These are phyloP conservation scores for Pseudolycoriella hygida DNA, from an alignment of 2,888 invertebrate genomes.

Conservation along the genomic window DNA sequence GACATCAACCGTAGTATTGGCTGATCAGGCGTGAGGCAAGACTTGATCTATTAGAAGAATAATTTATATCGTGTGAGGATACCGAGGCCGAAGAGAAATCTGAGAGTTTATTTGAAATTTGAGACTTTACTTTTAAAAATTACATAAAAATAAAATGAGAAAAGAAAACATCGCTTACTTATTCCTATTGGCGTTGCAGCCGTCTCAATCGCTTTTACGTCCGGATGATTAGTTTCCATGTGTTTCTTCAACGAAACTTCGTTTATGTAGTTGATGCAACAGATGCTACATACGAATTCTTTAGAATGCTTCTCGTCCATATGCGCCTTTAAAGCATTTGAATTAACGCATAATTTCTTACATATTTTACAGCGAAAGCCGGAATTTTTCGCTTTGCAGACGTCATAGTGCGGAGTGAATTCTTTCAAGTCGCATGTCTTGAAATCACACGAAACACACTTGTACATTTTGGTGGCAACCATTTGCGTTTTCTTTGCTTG, in stretches of 20 bases:
- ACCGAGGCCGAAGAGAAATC: too few relatives aligned
- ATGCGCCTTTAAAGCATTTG: constrained; percentile 26
- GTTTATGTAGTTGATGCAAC: constrained; percentile 26
- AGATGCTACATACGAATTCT: constrained; percentile 20
- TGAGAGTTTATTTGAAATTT: too few relatives aligned
- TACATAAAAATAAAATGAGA: too few relatives aligned
- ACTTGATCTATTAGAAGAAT: too few relatives aligned
- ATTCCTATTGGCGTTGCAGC: background rate
- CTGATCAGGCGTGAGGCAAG: too few relatives aligned
- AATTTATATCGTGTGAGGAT: too few relatives aligned
- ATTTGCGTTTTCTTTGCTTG: constrained; percentile 5
- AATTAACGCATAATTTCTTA: constrained; percentile 25
- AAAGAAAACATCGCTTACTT: background rate
- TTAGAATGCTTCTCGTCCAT: constrained; percentile 25
- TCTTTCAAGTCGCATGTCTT: constrained; percentile 28
- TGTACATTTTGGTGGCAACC: constrained; percentile 24
- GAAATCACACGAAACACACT: constrained; percentile 29
- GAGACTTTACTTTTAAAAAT: too few relatives aligned
- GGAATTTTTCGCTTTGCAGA: constrained; percentile 26
- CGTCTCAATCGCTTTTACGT: constrained; percentile 8
- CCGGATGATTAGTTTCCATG: constrained; percentile 25
- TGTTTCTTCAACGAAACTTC: constrained; percentile 26
- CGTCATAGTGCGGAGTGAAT: constrained; percentile 28
- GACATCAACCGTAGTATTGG: too few relatives aligned
- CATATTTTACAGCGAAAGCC: constrained; percentile 23